Conservation (phyloP, 1,140 invertebrate species). For the Spodoptera frugiperda region DNA sequence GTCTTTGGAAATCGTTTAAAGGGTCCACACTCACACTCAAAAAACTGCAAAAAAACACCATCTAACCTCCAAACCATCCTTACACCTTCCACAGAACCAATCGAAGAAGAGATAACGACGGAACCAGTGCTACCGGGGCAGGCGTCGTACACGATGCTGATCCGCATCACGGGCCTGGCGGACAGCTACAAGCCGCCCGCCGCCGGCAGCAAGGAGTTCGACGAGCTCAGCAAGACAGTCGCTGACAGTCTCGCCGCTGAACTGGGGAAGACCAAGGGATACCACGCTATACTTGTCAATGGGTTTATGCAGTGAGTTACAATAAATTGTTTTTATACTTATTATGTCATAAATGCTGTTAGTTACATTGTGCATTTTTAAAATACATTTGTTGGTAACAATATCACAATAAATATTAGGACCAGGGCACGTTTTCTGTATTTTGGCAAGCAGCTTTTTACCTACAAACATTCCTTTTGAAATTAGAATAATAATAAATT, state of each 20-base stretch:
- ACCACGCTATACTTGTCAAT: constrained; percentile 89
- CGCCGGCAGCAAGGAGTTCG: constrained; percentile 90
- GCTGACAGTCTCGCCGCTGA: constrained; percentile 88
- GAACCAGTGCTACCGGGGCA: constrained; percentile 87
- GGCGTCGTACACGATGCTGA: constrained; percentile 89
- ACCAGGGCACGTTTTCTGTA: too few relatives aligned
- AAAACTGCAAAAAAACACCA: too few relatives aligned
- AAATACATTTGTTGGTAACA: too few relatives aligned
- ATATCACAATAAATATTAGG: too few relatives aligned
- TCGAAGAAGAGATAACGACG: constrained; percentile 85
- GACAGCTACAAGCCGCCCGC: constrained; percentile 91
- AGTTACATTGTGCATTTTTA: too few relatives aligned
- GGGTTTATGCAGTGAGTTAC: constrained; percentile 90
- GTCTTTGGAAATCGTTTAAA: too few relatives aligned
- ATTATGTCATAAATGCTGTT: too few relatives aligned
- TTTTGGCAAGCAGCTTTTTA: too few relatives aligned
- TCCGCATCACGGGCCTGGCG: constrained; percentile 92
- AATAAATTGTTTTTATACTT: too few relatives aligned
- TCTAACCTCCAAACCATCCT: background rate
- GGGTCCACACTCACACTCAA: too few relatives aligned
- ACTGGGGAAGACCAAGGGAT: constrained; percentile 90
- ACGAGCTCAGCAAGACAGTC: constrained; percentile 90
- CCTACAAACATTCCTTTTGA: too few relatives aligned
- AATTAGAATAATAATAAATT: too few relatives aligned
- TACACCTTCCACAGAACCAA: constrained; percentile 57